phyloP scores from a whole-genome alignment of 2,888 invertebrate genomes.

The Lepetodrilus schrolli region DNA sequence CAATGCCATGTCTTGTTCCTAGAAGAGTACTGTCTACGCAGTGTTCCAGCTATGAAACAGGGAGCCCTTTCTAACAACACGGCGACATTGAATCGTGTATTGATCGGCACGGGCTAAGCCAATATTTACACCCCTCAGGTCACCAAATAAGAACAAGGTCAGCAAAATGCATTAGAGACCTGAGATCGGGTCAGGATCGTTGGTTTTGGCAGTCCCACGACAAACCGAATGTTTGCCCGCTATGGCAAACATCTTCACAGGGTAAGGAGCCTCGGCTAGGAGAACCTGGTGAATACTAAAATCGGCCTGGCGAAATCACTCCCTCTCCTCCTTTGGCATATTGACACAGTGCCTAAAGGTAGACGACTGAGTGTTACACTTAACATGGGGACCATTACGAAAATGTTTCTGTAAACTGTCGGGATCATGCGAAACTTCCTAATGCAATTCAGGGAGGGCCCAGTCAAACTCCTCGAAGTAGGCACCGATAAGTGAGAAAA shows the following conservation, averaged over 20 bases:
- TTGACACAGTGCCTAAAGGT: constrained; percentile 21
- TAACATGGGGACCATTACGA: not conserved
- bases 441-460: not conserved
- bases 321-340: constrained; percentile 7
- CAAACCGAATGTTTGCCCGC: constrained; percentile 22
- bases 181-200: not conserved
- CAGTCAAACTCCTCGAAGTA: not conserved
- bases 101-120: constrained; percentile 1
- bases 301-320: not conserved
- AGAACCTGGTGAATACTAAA: not conserved
- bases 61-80: not conserved
- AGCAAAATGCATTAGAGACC: constrained; percentile 11
- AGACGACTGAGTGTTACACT: not conserved
- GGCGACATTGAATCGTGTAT: constrained; percentile 6
- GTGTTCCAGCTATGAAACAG: not conserved
- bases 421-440: not conserved
- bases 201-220: constrained; percentile 18
- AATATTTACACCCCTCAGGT: not conserved
- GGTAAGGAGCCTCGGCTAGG: not conserved
- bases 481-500: not conserved
- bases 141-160: constrained; percentile 23
- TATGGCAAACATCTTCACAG: constrained; percentile 4
- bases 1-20: constrained; percentile 12
- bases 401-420: constrained; percentile 1
- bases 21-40: not conserved